Percentiles rank a stretch among this genome's conserved stretches.
Conservation (phyloP, 2,113 vertebrate genomes). For the Bothrops jararaca region DNA sequence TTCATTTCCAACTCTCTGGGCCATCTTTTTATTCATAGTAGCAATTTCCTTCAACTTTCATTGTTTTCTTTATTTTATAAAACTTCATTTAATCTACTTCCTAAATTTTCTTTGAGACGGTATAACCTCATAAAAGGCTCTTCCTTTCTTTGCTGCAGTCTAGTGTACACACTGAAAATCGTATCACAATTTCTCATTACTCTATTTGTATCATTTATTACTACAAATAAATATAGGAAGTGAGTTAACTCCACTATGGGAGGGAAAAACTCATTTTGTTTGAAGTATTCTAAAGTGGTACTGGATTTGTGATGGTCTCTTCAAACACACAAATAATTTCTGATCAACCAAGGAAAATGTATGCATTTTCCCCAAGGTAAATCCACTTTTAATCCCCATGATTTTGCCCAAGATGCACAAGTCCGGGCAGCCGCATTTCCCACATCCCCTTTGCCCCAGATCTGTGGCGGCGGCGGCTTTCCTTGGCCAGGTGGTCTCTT, state of each 20-base stretch:
- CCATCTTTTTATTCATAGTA: background rate
- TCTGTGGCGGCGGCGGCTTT: slow-evolving; percentile 76
- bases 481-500: slow-evolving; percentile 81
- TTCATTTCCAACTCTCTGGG: no score
- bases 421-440: slow-evolving; percentile 85
- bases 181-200: background rate
- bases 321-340: background rate
- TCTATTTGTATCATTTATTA: background rate
- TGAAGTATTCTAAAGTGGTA: background rate
- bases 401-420: slow-evolving; percentile 78
- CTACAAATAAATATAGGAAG: background rate
- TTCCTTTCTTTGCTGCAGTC: background rate
- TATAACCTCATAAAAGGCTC: background rate
- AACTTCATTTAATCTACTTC: background rate
- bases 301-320: background rate
- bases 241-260: background rate
- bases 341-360: background rate
- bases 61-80: background rate
- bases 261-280: background rate
- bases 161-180: background rate
- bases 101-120: background rate
- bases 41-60: background rate
- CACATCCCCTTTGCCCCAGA: slow-evolving; percentile 85
- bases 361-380: slow-evolving; percentile 88
- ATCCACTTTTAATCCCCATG: slow-evolving; percentile 93